A percentile compares a stretch with the other conserved stretches of the same genome.
Evolutionary conservation across 2,888 invertebrate genomes (phyloP).

Genomic region (Tiphia femorata): DNA sequence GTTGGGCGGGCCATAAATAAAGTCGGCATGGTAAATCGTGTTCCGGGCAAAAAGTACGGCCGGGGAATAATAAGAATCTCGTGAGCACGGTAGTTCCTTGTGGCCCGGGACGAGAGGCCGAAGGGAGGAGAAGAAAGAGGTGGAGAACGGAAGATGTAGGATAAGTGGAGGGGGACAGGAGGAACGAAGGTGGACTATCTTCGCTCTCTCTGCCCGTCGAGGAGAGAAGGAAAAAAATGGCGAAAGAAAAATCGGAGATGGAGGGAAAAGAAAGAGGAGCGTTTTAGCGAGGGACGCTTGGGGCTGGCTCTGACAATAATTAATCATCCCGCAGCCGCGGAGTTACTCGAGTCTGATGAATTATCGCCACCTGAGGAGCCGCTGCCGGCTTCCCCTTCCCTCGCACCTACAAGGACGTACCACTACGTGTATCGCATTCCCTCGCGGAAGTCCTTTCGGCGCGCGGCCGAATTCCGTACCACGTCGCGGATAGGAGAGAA

Average conservation of each 20-base stretch:
- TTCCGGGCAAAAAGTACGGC: not conserved
- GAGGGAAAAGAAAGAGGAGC: not conserved
- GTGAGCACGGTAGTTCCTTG: not conserved
- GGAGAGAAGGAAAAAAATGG: not conserved
- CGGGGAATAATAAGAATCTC: too few species aligned
- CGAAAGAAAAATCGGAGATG: not conserved
- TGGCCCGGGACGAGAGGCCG: too few species aligned
- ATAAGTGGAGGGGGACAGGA: too few species aligned
- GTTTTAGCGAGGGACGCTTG: conserved; percentile 1
- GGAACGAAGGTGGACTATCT: too few species aligned
- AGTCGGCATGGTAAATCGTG: conserved; percentile 4
- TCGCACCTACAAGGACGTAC: conserved; percentile 15
- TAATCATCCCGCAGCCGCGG: conserved; percentile 34
- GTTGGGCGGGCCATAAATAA: conserved; percentile 16
- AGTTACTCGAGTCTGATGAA: conserved; percentile 48
- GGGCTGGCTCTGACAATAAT: conserved; percentile 41
- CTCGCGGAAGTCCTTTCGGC: conserved; percentile 24
- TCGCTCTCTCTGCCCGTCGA: not conserved
- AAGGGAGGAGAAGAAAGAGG: too few species aligned
- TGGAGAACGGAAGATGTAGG: too few species aligned
- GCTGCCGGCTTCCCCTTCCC: not conserved
- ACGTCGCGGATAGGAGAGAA: not conserved
- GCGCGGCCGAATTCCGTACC: conserved; percentile 12
- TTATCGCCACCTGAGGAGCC: conserved; percentile 46
- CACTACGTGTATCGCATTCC: conserved; percentile 24